Percentiles rank a stretch among this genome's conserved stretches.
Conservation (phyloP, 2,888 invertebrate genomes). For the Plagiodera versicolora region DNA sequence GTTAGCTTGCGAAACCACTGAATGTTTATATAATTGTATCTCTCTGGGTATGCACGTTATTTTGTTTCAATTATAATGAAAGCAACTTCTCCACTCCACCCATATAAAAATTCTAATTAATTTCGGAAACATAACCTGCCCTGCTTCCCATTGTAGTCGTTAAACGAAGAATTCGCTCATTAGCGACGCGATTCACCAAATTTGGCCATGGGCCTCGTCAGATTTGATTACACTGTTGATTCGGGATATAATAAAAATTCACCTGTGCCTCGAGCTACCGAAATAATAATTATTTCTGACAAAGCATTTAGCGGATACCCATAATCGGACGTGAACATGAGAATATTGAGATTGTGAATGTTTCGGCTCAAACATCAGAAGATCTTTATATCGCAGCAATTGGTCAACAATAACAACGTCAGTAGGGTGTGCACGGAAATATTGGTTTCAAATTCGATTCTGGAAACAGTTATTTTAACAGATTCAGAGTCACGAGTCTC, state of each 20-base stretch:
- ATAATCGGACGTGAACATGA: neutral
- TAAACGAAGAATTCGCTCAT: neutral
- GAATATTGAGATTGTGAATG: neutral
- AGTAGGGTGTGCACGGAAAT: too few relatives aligned
- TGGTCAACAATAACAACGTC: too few relatives aligned
- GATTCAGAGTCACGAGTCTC: too few relatives aligned
- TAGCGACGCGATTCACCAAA: neutral
- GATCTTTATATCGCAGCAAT: too few relatives aligned
- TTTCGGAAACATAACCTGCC: neutral
- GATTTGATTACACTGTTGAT: neutral
- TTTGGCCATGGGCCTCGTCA: neutral
- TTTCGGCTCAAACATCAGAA: neutral
- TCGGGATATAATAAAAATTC: neutral
- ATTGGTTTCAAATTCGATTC: too few relatives aligned
- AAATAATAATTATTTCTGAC: neutral
- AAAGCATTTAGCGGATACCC: neutral
- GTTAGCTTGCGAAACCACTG: too few relatives aligned
- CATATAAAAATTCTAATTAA: neutral
- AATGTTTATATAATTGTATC: too few relatives aligned
- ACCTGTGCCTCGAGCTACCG: neutral
- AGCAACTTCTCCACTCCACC: neutral
- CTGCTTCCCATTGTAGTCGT: neutral
- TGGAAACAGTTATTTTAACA: too few relatives aligned
- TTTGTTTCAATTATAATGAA: neutral
- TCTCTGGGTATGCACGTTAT: neutral